Conservation (phyloP, 2,113 vertebrate species). For the Numenius arquata region DNA sequence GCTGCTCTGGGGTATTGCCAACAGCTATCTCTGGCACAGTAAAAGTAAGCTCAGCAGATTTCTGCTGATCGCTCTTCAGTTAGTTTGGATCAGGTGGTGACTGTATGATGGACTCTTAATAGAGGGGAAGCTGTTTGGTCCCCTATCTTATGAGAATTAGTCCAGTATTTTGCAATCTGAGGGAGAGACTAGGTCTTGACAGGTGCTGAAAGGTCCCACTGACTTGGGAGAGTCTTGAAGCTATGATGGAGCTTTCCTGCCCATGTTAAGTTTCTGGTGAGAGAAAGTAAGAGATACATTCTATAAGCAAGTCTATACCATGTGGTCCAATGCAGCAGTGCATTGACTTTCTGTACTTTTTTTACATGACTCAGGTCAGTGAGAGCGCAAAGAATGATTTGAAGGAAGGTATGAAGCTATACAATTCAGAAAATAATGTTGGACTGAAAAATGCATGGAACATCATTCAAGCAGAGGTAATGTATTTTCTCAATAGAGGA, state of each 20-base stretch:
- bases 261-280: neutral
- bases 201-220: neutral
- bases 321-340: neutral
- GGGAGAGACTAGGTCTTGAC: neutral
- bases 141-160: neutral
- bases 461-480: slow-evolving; percentile 97
- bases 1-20: neutral
- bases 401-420: slow-evolving; percentile 92
- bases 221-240: neutral
- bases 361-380: slow-evolving; percentile 79
- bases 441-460: slow-evolving; percentile 98
- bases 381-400: slow-evolving; percentile 93
- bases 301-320: neutral
- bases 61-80: neutral
- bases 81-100: neutral
- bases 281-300: neutral
- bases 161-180: neutral
- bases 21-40: neutral
- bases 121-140: neutral
- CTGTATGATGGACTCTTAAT: neutral
- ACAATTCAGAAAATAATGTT: slow-evolving; percentile 94
- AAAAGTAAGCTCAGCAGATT: neutral
- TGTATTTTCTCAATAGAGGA: neutral
- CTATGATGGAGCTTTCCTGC: neutral
- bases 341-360: slow-evolving; percentile 1